Evolutionary conservation across 2,797 vertebrate genomes (phyloP), one percentile per base, ranked within the genome.

Genomic region (Acanthornis magna): DNA sequence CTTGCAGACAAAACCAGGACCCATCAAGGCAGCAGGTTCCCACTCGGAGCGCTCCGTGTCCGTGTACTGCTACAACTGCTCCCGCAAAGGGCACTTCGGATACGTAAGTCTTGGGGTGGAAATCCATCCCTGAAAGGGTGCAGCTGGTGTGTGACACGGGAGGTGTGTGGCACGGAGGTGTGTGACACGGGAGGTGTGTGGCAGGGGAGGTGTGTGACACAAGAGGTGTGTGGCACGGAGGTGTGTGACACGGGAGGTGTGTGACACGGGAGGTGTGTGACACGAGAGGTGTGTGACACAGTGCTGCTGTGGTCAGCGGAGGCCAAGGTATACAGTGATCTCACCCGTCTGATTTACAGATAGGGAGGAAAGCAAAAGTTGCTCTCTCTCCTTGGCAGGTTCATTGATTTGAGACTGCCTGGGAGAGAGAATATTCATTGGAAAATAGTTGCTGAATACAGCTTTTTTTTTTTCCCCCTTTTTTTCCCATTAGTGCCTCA

Each of bases 11-110:
- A 97, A 95, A 91, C 97, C 97, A 16, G 98, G 98, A 57, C 97
- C 97, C 86, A 97, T 98, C 72, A 96, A 95, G 91, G 94, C 85
- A 11, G 92, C 95, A 2, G 27, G 78, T 34, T 86, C 91, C 14
- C 83, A 65, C 48, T 61, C 81, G 1, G 61, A 89, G 85, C 96
- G 81, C n/a, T 96, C 97, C 7, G 26, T 89, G 3, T 60, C 77
- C 2, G 60, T 48, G 4, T 98, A 98, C 91, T 98, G 98, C 97
- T 98, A 98, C 96, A 98, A 98, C 91, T 98, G 98, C 22, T 97
- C 97, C 48, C 95, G 57, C 34, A 93, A 92, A 89, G 98, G 98
- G 60, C 98, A 98, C 88, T 97, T 98, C 2, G 97, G 97, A 96
- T 96, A 97, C 2, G 98, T 98, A 94, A 98, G 98, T 98, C 45